phyloP scores from a whole-genome alignment of 1,140 invertebrate species.

The Nebria ingens region DNA sequence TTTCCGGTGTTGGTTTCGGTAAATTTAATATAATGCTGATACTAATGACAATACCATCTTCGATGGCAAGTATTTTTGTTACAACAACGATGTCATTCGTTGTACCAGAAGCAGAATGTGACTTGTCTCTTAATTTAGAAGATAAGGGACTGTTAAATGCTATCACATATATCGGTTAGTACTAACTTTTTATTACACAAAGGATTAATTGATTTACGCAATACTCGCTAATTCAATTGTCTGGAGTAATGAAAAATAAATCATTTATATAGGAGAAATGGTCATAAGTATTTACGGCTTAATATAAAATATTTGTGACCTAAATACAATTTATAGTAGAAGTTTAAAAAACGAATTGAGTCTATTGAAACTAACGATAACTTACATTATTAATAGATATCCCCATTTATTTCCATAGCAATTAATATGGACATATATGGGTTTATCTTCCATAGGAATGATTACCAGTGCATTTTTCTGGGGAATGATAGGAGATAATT shows the following conservation, averaged over 20 bases:
- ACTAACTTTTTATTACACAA: no score
- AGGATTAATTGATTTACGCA: no score
- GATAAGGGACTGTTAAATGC: conserved; percentile 56
- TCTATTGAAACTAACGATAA: not conserved
- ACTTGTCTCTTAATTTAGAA: conserved; percentile 46
- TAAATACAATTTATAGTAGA: not conserved
- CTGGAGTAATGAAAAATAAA: no score
- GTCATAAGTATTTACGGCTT: no score
- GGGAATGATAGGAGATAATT: conserved; percentile 66
- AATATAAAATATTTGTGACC: no score
- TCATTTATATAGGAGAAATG: no score
- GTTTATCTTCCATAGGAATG: conserved; percentile 62
- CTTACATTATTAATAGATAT: no score
- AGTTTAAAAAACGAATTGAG: not conserved
- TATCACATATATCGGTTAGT: conserved; percentile 48
- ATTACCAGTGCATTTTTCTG: conserved; percentile 65
- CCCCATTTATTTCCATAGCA: no score
- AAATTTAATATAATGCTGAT: conserved; percentile 52
- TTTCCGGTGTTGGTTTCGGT: conserved; percentile 37
- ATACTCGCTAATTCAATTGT: no score
- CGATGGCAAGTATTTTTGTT: conserved; percentile 50
- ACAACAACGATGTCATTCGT: conserved; percentile 52
- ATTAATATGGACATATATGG: not conserved
- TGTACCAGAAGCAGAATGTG: conserved; percentile 54
- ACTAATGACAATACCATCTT: conserved; percentile 46